Evolutionary conservation across 2,797 vertebrate genomes (phyloP).

Genomic region (Craterocephalus amniculus): DNA sequence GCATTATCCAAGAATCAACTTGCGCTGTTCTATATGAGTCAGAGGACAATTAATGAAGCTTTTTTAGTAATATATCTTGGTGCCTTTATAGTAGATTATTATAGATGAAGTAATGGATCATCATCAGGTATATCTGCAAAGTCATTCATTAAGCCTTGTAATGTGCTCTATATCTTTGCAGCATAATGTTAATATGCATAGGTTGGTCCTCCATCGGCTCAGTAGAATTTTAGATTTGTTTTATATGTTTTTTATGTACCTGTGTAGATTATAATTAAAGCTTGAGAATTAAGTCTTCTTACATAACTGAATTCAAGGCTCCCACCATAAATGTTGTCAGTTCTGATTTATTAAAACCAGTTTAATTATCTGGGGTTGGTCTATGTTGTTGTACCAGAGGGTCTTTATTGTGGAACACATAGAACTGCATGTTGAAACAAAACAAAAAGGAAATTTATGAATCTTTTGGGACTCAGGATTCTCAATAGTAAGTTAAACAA

Average conservation of each 20-base stretch:
- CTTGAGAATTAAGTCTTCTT: neutral
- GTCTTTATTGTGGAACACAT: no score
- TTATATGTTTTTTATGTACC: neutral
- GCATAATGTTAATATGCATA: slow-evolving; percentile 6
- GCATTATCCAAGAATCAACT: slow-evolving; percentile 65
- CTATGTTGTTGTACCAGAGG: no score
- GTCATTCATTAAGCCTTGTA: neutral
- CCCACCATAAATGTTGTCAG: no score
- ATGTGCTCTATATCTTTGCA: neutral
- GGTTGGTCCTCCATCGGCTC: neutral
- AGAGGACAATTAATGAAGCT: slow-evolving; percentile 61
- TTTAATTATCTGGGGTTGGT: no score
- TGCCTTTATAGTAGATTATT: slow-evolving; percentile 41
- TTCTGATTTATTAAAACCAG: no score
- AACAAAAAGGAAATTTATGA: neutral
- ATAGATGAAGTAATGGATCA: slow-evolving; percentile 37
- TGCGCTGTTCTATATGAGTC: slow-evolving; percentile 67
- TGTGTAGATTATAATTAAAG: neutral
- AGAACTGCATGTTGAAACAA: no score
- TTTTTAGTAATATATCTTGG: slow-evolving; percentile 47
- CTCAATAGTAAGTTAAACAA: neutral
- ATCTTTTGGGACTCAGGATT: neutral
- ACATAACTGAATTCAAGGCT: neutral
- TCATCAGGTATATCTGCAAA: slow-evolving; percentile 31
- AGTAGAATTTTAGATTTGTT: neutral